phyloP scores from a whole-genome alignment of 1,140 invertebrate genomes.

The Anthonomus grandis region DNA sequence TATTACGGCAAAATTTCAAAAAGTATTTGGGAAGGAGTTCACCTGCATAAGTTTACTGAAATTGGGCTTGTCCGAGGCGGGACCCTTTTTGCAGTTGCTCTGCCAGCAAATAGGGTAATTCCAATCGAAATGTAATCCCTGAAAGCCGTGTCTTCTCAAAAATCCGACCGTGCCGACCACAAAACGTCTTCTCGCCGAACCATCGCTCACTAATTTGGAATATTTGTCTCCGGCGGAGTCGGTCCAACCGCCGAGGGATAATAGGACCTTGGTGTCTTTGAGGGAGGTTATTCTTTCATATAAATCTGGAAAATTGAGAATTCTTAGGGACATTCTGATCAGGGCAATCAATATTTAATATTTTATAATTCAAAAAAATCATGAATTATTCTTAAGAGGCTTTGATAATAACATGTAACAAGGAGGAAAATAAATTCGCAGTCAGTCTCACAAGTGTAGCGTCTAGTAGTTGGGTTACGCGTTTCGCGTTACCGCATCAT shows the following conservation, averaged over 20 bases:
- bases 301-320: conserved; percentile 50
- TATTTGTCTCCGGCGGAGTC: conserved; percentile 76
- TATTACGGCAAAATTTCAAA: too few species aligned
- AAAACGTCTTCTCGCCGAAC: conserved; percentile 63
- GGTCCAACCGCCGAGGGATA: conserved; percentile 71
- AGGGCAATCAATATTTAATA: too few species aligned
- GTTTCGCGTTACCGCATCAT: too few species aligned
- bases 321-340: neutral
- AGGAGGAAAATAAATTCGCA: too few species aligned
- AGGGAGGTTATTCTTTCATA: conserved; percentile 57
- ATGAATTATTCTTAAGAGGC: too few species aligned
- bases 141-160: conserved; percentile 69
- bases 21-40: too few species aligned
- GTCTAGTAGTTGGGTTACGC: too few species aligned
- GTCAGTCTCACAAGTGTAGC: too few species aligned
- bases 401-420: too few species aligned
- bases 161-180: conserved; percentile 65
- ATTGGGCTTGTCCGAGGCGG: conserved; percentile 70
- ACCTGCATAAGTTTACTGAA: conserved; percentile 73
- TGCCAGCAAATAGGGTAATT: conserved; percentile 92
- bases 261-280: conserved; percentile 64
- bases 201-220: conserved; percentile 67
- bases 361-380: too few species aligned
- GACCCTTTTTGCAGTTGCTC: conserved; percentile 79
- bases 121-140: conserved; percentile 85